Evolutionary conservation across 64 coral and sea anemone genomes (phyloP).

Genomic region (Pocillopora damicornis): DNA sequence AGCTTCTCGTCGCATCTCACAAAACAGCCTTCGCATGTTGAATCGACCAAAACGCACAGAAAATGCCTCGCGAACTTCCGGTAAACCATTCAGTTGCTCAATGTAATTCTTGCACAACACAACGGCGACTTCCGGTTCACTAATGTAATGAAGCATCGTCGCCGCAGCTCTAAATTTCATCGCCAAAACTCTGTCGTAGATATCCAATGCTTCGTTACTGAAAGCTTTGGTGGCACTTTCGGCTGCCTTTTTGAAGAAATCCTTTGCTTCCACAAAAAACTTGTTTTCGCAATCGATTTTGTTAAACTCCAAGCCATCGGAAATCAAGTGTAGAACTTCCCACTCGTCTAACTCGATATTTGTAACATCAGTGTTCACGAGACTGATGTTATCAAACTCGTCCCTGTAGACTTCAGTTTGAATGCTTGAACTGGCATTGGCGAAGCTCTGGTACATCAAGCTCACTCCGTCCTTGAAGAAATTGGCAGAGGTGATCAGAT

Average conservation of each 20-base stretch:
- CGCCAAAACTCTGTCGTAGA: slow-evolving; percentile 58
- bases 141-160: slow-evolving; percentile 62
- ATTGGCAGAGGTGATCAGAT: slow-evolving; percentile 43
- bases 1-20: slow-evolving; percentile 62
- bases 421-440: neutral
- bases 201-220: slow-evolving; percentile 62
- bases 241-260: slow-evolving; percentile 50
- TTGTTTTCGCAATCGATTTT: slow-evolving; percentile 41
- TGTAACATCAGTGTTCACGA: slow-evolving; percentile 13
- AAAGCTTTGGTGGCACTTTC: slow-evolving; percentile 55
- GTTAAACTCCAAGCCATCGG: slow-evolving; percentile 30
- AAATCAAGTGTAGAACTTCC: slow-evolving; percentile 54
- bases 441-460: slow-evolving; percentile 52
- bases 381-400: slow-evolving; percentile 15
- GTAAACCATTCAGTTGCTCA: slow-evolving; percentile 61
- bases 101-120: slow-evolving; percentile 59
- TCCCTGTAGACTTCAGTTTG: slow-evolving; percentile 2
- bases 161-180: slow-evolving; percentile 75
- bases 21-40: slow-evolving; percentile 43
- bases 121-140: slow-evolving; percentile 55
- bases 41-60: slow-evolving; percentile 53
- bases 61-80: slow-evolving; percentile 51
- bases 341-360: slow-evolving; percentile 47
- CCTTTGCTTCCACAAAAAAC: slow-evolving; percentile 51
- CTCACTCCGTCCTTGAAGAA: slow-evolving; percentile 70